Base-by-base conservation (phyloP, 1,140 invertebrate species). In the Pteromalus puparum region DNA sequence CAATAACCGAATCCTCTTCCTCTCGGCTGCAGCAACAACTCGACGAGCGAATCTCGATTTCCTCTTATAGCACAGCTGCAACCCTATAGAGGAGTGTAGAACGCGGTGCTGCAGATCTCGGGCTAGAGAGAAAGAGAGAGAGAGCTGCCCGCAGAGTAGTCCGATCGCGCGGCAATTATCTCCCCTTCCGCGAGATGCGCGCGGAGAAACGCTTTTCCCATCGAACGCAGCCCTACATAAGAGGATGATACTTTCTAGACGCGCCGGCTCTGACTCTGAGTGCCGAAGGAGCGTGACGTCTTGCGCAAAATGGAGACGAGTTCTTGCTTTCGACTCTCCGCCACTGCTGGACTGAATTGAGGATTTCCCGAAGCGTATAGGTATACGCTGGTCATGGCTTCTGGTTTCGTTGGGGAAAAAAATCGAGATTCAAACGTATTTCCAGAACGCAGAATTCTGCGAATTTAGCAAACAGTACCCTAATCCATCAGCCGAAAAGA, bases 171-270 rank as follows among this genome's bases (percentile, higher is more conserved):
- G 53, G 53, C 53, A 61, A 61, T 61, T 61, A 61, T 61, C 53
- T 61, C 53, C 53, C 48, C 21, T 61, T 61, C 53, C 53, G 53
- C 53, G 0, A 61, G 21, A 61, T 5, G 6, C 53, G 53, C 53
- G 53, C 6, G 65, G 76, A 78, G 76, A 67, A 78, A 78, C 76
- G 76, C 65, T 78, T 78, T 67, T 67, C 53, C 28, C 34, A 78
- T 34, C n/a, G 10, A 67, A 26, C 18, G 3, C 1, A 78, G 28
- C 28, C 13, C 30, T 61, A 1, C 13, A 48, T 13, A 76, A 67
- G 30, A 30, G 38, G 76, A 30, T n/a, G 26, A 61, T 67, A 53
- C 76, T 26, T n/a, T 78, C 53, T 65, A 67, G 28, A 65, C 21
- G 6, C 26, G 53, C 74, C 26, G 46, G 46, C 42, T 76, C 74